Conservation (phyloP, 2,888 invertebrate genomes). For the Gryllus longicercus region DNA sequence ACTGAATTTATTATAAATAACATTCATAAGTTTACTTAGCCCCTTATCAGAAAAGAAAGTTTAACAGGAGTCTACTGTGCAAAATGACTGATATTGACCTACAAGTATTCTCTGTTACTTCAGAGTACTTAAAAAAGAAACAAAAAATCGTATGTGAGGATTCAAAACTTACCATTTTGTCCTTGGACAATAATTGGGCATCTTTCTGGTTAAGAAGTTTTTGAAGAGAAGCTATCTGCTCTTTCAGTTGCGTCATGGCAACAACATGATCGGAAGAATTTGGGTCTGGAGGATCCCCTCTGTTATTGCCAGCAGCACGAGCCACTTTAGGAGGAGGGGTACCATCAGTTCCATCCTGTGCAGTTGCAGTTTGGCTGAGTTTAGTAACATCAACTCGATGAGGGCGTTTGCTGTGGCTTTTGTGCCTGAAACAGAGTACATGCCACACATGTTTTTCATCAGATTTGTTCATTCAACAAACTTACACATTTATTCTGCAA, state of each 20-base stretch:
- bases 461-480: background rate
- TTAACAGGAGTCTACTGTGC: too few relatives aligned
- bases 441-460: background rate
- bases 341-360: conserved; percentile 39
- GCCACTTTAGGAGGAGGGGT: conserved; percentile 50
- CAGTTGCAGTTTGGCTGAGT: conserved; percentile 50
- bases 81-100: too few relatives aligned
- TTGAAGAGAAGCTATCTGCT: conserved; percentile 86
- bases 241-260: conserved; percentile 90
- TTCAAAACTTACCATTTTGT: conserved; percentile 68
- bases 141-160: background rate
- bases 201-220: conserved; percentile 84
- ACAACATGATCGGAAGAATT: conserved; percentile 90
- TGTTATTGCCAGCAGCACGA: conserved; percentile 48
- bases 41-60: too few relatives aligned
- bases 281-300: conserved; percentile 58
- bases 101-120: too few relatives aligned
- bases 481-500: too few relatives aligned
- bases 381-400: conserved; percentile 64
- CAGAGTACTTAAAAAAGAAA: background rate
- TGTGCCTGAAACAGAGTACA: conserved; percentile 51
- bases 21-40: too few relatives aligned
- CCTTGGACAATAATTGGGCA: conserved; percentile 79
- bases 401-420: conserved; percentile 69
- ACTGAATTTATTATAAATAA: too few relatives aligned